Evolutionary conservation across 1,140 invertebrate genomes (phyloP).

Genomic region (Xylocopa sonorina): DNA sequence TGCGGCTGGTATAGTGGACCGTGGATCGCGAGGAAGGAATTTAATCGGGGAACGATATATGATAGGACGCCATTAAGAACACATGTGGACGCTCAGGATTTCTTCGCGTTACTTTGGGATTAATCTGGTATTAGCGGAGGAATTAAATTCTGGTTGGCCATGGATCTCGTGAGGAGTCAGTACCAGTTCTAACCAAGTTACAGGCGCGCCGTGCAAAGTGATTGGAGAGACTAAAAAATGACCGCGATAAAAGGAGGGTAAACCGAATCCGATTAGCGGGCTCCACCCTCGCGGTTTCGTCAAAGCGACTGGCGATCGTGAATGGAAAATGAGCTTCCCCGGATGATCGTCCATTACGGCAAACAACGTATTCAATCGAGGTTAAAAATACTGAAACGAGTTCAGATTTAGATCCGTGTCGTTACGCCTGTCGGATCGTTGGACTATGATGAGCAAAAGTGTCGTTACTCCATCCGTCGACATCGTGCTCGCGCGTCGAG

Average conservation of each 20-base stretch:
- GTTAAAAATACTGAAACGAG: neutral
- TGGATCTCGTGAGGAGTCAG: neutral
- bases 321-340: neutral
- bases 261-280: too few species aligned
- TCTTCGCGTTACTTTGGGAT: neutral
- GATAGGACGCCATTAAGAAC: neutral
- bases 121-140: neutral
- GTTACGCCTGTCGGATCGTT: neutral
- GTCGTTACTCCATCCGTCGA: neutral
- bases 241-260: neutral
- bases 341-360: neutral
- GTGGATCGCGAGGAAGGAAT: neutral
- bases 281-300: neutral
- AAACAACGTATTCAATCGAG: neutral
- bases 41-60: constrained; percentile 1
- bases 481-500: neutral
- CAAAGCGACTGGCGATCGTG: neutral
- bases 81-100: too few species aligned
- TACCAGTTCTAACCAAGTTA: neutral
- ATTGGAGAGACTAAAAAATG: neutral
- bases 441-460: neutral
- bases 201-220: too few species aligned
- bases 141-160: neutral
- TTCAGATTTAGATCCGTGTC: neutral
- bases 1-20: neutral